phyloP scores from a whole-genome alignment of 2,113 vertebrate species.

The Tupaia tana region DNA sequence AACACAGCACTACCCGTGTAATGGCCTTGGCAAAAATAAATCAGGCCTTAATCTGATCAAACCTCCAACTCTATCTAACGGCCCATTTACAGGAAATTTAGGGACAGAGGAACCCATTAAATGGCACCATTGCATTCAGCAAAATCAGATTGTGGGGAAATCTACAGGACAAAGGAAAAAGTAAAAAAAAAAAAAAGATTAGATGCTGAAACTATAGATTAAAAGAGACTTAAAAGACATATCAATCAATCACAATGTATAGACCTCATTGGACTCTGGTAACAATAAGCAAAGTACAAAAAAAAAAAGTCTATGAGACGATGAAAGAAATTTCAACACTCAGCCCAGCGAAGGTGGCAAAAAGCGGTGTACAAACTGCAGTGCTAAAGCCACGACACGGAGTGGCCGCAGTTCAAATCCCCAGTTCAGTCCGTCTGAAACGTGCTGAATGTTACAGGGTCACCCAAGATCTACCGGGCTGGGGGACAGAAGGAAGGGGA shows the following conservation, averaged over 20 bases:
- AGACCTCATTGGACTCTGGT: neutral
- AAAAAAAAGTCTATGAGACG: neutral
- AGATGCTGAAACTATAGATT: neutral
- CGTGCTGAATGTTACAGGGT: too few species aligned
- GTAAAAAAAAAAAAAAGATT: neutral
- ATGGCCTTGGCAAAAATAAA: neutral
- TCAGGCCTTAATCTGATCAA: slow-evolving; percentile 32
- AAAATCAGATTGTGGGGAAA: slow-evolving; percentile 12
- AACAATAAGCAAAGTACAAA: neutral
- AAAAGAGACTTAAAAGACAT: neutral
- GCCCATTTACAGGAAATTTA: neutral
- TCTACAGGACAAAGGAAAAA: neutral
- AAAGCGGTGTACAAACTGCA: too few species aligned
- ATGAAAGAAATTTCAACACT: neutral
- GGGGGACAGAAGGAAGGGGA: too few species aligned
- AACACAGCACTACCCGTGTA: neutral
- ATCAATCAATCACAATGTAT: neutral
- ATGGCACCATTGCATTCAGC: neutral
- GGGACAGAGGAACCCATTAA: neutral
- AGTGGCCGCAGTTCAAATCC: too few species aligned
- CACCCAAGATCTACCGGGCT: too few species aligned
- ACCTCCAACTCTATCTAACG: neutral
- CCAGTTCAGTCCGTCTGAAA: too few species aligned
- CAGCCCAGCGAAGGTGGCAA: neutral
- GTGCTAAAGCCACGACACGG: too few species aligned